Conservation (phyloP, 2,888 invertebrate genomes). For the Cactoblastis cactorum region DNA sequence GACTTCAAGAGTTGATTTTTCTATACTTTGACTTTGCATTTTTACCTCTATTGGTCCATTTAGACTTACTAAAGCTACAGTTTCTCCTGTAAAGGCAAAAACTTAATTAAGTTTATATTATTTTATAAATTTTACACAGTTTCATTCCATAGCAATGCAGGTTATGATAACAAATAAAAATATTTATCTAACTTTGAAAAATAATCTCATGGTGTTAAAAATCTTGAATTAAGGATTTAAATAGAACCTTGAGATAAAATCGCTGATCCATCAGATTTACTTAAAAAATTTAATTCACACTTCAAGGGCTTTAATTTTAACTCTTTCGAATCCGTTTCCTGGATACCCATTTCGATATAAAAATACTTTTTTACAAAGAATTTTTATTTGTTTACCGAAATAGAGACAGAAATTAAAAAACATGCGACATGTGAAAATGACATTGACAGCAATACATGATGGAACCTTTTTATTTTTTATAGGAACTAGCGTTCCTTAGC, state of each 20-base stretch:
- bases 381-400: too few relatives aligned
- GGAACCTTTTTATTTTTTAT: too few relatives aligned
- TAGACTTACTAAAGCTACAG: constrained; percentile 86
- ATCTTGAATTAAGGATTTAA: too few relatives aligned
- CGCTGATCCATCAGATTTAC: constrained; percentile 88
- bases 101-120: neutral
- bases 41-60: constrained; percentile 92
- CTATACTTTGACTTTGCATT: constrained; percentile 85
- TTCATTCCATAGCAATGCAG: too few relatives aligned
- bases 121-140: too few relatives aligned
- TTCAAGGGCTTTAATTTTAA: constrained; percentile 74
- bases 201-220: too few relatives aligned
- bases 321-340: constrained; percentile 39
- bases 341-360: constrained; percentile 38
- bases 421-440: constrained; percentile 5
- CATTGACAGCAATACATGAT: too few relatives aligned
- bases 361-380: neutral
- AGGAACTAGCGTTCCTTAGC: too few relatives aligned
- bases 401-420: neutral
- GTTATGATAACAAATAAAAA: too few relatives aligned
- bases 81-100: constrained; percentile 81
- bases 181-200: too few relatives aligned
- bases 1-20: constrained; percentile 89
- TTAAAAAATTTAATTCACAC: constrained; percentile 85
- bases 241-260: constrained; percentile 86